Evolutionary conservation across 92 coral and sea anemone species (phyloP), one percentile per base, ranked within the genome.

Genomic region (Bergia sp.): DNA sequence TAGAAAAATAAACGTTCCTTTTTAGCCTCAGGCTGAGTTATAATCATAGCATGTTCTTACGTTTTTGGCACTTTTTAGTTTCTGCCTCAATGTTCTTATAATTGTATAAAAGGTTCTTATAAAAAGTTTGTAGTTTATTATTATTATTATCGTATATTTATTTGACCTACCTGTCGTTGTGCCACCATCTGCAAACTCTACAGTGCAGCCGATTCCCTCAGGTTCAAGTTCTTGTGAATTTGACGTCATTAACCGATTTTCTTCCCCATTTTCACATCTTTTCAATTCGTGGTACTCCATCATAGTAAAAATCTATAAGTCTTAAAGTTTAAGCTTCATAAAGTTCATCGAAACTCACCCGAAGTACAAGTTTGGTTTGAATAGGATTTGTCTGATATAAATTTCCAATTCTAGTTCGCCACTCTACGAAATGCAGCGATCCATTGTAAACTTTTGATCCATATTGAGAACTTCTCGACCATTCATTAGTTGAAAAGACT

Each of bases 221-320:
- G 44, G 5, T 42, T 73, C 78, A 42, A 37, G 44, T 39, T 76
- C 50, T 40, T 76, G 79, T 76, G 79, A 76, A 18, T 13, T 76
- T 39, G 79, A 74, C 79, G 29, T 47, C 5, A 39, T 47, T 39
- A 39, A 74, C 5, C 44, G 21, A 13, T 15, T 38, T 76, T 76
- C 79, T 5, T 76, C 79, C n/a, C 13, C 79, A 15, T 75, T 50
- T 13, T 18, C 45, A 41, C 29, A 41, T 41, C 45, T 23, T 44
- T 76, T 76, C 20, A 76, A 44, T 40, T 76, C 50, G n/a, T 41
- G 45, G 45, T 20, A 13, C 45, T 76, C 79, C 79, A 76, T 76
- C 20, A 10, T 4, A 1, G 47, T 3, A 76, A 8, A 38, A 75
- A 20, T 39, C n/a, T 39, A 15, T 4, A 76, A 41, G 41, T 40